phyloP scores from a whole-genome alignment of 2,113 vertebrate genomes.

The Colinus virginianus region DNA sequence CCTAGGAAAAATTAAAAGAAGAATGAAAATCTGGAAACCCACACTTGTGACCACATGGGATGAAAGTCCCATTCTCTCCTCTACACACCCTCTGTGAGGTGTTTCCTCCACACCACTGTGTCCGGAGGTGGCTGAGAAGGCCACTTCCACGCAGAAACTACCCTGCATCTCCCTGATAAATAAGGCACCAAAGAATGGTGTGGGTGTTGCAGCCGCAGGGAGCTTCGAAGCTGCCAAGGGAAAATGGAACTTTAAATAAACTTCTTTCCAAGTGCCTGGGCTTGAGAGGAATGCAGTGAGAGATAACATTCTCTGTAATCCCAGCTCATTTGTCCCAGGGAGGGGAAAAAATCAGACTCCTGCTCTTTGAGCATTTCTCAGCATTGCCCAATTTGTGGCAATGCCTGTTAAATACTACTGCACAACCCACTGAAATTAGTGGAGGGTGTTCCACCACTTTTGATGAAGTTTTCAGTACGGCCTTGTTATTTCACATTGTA shows the following conservation, averaged over 20 bases:
- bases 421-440: neutral
- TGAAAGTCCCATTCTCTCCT: neutral
- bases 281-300: neutral
- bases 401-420: neutral
- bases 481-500: neutral
- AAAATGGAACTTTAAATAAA: neutral
- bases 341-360: neutral
- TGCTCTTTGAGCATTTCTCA: neutral
- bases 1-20: neutral
- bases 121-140: neutral
- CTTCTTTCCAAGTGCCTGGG: rapidly evolving
- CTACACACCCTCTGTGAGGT: neutral
- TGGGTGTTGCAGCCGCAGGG: neutral
- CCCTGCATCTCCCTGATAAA: neutral
- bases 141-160: neutral
- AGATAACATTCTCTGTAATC: neutral
- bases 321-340: rapidly evolving
- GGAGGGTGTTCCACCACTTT: neutral
- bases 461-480: neutral
- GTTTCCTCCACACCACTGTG: rapidly evolving
- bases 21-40: neutral
- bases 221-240: neutral
- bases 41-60: neutral
- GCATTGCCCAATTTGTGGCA: neutral
- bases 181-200: rapidly evolving